Evolutionary conservation across 2,888 invertebrate genomes (phyloP).

Genomic region (Ectropis crepuscularia): DNA sequence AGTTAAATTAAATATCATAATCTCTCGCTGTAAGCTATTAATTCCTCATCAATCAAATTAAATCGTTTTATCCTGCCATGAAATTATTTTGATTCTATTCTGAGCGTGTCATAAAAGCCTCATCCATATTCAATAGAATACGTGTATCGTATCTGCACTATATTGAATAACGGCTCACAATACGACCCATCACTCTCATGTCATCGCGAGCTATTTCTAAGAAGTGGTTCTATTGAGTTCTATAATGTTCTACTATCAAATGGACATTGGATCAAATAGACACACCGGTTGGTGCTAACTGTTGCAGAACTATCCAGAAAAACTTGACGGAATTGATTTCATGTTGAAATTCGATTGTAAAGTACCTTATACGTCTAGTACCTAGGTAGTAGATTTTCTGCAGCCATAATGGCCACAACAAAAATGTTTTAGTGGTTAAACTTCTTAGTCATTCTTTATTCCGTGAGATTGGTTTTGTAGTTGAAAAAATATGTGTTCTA

Average conservation of each 20-base stretch:
- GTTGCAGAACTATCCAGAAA: no score
- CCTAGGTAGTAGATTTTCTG: no score
- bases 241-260: constrained; percentile 3
- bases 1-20: constrained; percentile 1
- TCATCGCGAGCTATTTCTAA: constrained; percentile 6
- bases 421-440: no score
- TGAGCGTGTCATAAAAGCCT: constrained; percentile 5
- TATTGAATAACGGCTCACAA: constrained; percentile 13
- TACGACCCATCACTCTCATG: constrained; percentile 14
- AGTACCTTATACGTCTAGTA: no score
- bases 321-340: no score
- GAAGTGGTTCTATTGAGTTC: constrained; percentile 13
- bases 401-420: no score
- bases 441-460: no score
- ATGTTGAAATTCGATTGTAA: no score
- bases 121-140: constrained; percentile 24
- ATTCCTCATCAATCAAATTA: constrained; percentile 11
- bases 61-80: constrained; percentile 5
- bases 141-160: constrained; percentile 14
- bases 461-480: no score
- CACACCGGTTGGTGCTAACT: no score
- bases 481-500: no score
- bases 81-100: constrained; percentile 10
- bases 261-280: neutral
- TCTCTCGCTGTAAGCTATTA: constrained; percentile 3